Conservation (phyloP, 2,888 invertebrate species). For the Chymomyza procnemis region DNA sequence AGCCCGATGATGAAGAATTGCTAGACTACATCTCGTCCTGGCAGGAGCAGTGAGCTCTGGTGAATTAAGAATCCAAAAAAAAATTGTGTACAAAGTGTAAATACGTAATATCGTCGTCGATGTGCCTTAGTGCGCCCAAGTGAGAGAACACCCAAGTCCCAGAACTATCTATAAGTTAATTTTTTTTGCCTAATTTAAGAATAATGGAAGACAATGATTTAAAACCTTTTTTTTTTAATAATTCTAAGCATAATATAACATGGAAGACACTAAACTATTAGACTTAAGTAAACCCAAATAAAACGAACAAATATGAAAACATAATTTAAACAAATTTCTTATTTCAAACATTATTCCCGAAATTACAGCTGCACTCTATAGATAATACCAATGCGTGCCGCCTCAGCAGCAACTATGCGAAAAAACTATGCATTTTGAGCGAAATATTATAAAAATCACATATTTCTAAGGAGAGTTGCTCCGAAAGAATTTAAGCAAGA, state of each 20-base stretch:
- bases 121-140: conserved; percentile 69
- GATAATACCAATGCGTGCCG: background rate
- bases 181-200: conserved; percentile 55
- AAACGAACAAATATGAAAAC: conserved; percentile 35
- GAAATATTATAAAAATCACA: too few species aligned
- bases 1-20: conserved; percentile 93
- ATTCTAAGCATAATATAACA: conserved; percentile 61
- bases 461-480: too few species aligned
- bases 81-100: conserved; percentile 58
- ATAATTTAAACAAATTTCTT: conserved; percentile 28
- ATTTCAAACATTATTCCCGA: conserved; percentile 2
- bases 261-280: conserved; percentile 77
- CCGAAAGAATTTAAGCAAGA: too few species aligned
- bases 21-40: conserved; percentile 82
- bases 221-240: conserved; percentile 65
- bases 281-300: conserved; percentile 41
- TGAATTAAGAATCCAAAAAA: conserved; percentile 2
- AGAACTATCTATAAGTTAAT: conserved; percentile 29
- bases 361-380: background rate
- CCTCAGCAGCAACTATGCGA: conserved; percentile 12
- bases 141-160: conserved; percentile 48
- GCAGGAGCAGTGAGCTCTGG: conserved; percentile 74
- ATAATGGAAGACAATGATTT: conserved; percentile 78
- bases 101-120: conserved; percentile 47
- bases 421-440: too few species aligned